Percentiles rank a stretch among this genome's conserved stretches.
These are phyloP conservation scores for Mactromeris polynyma DNA, from an alignment of 2,888 invertebrate genomes.

Conservation along the genomic window DNA sequence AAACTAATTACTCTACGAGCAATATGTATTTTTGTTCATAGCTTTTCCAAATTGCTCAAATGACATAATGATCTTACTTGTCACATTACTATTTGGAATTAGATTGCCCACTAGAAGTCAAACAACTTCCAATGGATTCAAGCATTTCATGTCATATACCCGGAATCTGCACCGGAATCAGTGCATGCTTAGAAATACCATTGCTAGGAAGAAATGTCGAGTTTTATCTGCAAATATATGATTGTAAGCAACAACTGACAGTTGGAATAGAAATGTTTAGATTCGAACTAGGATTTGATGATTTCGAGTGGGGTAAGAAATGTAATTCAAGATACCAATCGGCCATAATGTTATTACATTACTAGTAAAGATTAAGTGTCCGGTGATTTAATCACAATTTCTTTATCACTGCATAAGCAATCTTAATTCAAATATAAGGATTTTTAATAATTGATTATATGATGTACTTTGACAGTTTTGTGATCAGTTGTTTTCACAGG, in stretches of 20 bases:
- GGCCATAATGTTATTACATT: no score
- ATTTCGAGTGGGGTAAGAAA: slow-evolving; percentile 47
- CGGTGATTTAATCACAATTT: no score
- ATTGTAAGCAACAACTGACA: slow-evolving; percentile 35
- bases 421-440: no score
- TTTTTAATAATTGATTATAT: no score
- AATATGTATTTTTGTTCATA: no score
- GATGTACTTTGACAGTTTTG: no score
- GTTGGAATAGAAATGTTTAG: slow-evolving; percentile 52
- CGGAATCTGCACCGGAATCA: slow-evolving; percentile 50
- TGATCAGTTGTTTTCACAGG: no score
- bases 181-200: slow-evolving; percentile 56
- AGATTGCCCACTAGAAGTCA: slow-evolving; percentile 43
- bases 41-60: no score
- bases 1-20: no score
- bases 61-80: neutral
- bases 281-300: slow-evolving; percentile 36
- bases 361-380: no score
- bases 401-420: no score
- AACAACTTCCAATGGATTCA: slow-evolving; percentile 29
- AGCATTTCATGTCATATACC: slow-evolving; percentile 59
- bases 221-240: slow-evolving; percentile 35
- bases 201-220: slow-evolving; percentile 30
- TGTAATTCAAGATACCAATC: no score
- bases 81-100: neutral